phyloP scores from a whole-genome alignment of 2,797 vertebrate genomes.

The Cyclopterus lumpus region DNA sequence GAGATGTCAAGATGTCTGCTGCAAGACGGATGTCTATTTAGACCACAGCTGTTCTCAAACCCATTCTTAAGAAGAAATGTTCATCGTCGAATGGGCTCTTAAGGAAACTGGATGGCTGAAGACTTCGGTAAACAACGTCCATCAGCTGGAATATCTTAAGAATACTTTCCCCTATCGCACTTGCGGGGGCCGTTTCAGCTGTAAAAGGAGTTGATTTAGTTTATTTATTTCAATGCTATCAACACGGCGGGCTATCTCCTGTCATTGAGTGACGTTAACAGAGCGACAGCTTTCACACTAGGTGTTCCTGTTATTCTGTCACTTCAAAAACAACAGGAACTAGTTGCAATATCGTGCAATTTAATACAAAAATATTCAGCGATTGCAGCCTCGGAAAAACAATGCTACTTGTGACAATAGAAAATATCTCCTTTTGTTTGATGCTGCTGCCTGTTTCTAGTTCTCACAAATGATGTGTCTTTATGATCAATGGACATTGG shows the following conservation, averaged over 20 bases:
- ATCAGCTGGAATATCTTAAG: neutral
- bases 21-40: neutral
- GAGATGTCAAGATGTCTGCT: neutral
- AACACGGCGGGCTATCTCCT: neutral
- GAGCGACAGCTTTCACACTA: neutral
- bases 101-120: neutral
- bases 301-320: constrained; percentile 1
- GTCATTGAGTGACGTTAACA: neutral
- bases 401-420: too few species aligned
- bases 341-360: neutral
- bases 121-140: neutral
- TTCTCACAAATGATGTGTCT: neutral
- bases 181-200: neutral
- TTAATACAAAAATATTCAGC: neutral
- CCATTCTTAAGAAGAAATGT: neutral
- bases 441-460: neutral
- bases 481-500: neutral
- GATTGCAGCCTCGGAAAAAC: neutral
- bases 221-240: neutral
- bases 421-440: neutral
- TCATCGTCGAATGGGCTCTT: neutral
- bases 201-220: neutral
- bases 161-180: neutral
- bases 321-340: neutral
- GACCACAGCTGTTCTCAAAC: neutral